These are phyloP conservation scores for Haplotaxodon microlepis DNA, from an alignment of 2,113 vertebrate species.

Conservation along the genomic window DNA sequence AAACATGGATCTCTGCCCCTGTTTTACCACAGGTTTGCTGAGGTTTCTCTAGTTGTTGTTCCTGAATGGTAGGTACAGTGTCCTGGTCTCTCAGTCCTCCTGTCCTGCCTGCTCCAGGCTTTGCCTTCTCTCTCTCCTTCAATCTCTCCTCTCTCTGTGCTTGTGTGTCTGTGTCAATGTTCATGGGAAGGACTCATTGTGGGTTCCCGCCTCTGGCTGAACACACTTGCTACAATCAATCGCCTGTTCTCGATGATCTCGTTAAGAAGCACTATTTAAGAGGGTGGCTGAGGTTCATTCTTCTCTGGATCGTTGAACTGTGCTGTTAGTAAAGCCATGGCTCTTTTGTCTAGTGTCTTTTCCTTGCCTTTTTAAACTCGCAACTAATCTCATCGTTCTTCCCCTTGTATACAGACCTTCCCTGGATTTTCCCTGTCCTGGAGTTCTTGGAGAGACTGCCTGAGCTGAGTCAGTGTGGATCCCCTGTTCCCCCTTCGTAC, in stretches of 20 bases:
- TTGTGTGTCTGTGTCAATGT: neutral
- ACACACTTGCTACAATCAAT: neutral
- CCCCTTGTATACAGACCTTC: neutral
- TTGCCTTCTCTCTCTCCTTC: neutral
- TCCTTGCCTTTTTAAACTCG: neutral
- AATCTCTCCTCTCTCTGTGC: neutral
- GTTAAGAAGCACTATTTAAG: neutral
- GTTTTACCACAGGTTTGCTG: neutral
- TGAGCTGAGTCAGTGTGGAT: neutral
- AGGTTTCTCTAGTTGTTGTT: neutral
- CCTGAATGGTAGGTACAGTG: neutral
- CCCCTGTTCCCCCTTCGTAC: neutral
- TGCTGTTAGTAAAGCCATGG: neutral
- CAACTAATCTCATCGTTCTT: neutral
- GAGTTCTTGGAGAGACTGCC: neutral
- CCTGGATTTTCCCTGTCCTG: neutral
- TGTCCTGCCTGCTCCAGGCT: neutral
- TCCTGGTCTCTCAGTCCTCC: neutral
- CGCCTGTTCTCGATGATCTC: neutral
- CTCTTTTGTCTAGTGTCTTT: neutral
- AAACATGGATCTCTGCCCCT: neutral
- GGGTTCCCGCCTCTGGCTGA: neutral
- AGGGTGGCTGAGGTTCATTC: neutral
- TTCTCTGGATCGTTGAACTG: neutral
- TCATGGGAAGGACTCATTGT: neutral